Conservation (phyloP, 2,888 invertebrate genomes). For the Drosophila pegasa region DNA sequence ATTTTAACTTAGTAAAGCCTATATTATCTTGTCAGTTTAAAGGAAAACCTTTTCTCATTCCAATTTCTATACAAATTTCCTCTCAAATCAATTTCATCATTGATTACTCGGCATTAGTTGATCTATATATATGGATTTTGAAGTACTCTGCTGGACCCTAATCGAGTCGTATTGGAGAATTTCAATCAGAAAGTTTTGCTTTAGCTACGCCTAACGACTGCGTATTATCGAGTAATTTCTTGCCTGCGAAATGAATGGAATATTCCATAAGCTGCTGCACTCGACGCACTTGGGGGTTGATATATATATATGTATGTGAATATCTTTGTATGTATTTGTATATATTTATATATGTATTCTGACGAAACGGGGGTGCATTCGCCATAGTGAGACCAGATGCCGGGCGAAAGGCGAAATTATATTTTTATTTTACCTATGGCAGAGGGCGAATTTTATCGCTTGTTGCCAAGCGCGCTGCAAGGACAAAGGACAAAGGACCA, state of each 20-base stretch:
- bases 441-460: constrained; percentile 70
- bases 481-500: constrained; percentile 42
- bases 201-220: not conserved
- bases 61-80: not conserved
- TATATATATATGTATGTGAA: not conserved
- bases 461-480: constrained; percentile 70
- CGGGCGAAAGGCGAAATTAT: constrained; percentile 37
- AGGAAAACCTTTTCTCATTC: not conserved
- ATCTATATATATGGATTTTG: not conserved
- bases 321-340: not conserved
- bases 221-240: constrained; percentile 24
- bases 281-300: constrained; percentile 59
- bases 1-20: not conserved
- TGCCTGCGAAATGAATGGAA: constrained; percentile 37
- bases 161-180: constrained; percentile 13
- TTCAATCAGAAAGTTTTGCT: constrained; percentile 1
- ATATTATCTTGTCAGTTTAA: not conserved
- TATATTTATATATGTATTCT: not conserved
- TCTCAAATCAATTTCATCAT: not conserved
- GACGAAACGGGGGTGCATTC: constrained; percentile 69
- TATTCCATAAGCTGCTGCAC: constrained; percentile 57
- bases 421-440: constrained; percentile 58
- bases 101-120: not conserved
- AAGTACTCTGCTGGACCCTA: not conserved
- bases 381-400: constrained; percentile 65